Evolutionary conservation across 2,113 vertebrate genomes (phyloP), one percentile per base, ranked within the genome.

Genomic region (Cathartes aura): DNA sequence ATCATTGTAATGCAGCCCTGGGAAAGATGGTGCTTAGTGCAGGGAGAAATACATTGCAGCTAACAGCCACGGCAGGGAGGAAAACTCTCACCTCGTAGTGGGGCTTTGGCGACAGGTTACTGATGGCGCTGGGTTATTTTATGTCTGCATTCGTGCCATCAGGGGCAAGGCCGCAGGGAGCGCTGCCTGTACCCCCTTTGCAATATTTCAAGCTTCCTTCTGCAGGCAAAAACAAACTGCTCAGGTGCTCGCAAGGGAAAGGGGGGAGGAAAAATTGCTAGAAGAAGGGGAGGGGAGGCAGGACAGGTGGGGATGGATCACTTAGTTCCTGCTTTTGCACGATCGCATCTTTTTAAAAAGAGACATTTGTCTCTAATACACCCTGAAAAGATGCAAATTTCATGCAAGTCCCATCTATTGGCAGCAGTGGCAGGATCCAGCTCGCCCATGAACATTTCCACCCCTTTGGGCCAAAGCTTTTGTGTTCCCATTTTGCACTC

Each of bases 21-120:
- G 98, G 98, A 98, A 98, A 98, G 98, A 98, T 90, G 97, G 97
- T 98, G 98, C 98, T 99, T 98, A 98, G 98, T 98, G 98, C 96
- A 91, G 98, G 98, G 97, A 98, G 98, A 98, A 98, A 99, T 98
- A 96, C 98, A 98, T 98, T 93, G 98, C 94, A 48, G 95, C 98
- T 98, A 98, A 98, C 98, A 97, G 98, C 98, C 98, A 97, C 97
- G 98, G 98, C 98, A 98, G 98, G 98, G 98, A 98, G 97, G 97
- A 95, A 94, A 96, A 90, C 98, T 97, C 97, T 93, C 82, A 93
- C 97, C 97, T 97, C 85, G 86, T 90, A 90, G 98, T 91, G 71
- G 97, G 97, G 96, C 84, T 93, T 84, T 60, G 90, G 98, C 97
- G 98, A 98, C 98, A 98, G 98, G 98, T 99, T 99, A 98, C 98